Conservation (phyloP, 1,140 invertebrate species). For the Archivesica marissinica region DNA sequence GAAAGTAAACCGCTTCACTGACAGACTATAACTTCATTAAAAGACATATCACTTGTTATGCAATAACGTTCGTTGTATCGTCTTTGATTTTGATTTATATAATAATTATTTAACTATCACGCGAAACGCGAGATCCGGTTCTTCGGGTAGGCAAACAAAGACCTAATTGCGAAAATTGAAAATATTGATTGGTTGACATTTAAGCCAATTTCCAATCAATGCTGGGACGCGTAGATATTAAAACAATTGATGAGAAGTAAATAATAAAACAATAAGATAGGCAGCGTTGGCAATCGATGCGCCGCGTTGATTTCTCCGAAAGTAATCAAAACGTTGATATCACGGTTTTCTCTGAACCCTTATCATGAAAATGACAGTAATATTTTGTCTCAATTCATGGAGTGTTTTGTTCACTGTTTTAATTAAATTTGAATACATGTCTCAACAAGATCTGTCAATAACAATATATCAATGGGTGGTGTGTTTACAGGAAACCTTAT, state of each 20-base stretch:
- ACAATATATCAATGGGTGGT: background rate
- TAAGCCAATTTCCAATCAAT: background rate
- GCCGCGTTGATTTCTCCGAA: background rate
- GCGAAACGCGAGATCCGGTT: background rate
- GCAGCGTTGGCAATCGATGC: background rate
- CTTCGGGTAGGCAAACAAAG: background rate
- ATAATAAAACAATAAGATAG: slow-evolving; percentile 24
- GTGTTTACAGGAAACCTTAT: slow-evolving; percentile 6
- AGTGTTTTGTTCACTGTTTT: background rate
- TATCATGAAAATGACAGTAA: slow-evolving; percentile 12
- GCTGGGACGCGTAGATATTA: background rate
- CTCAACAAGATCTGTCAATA: background rate
- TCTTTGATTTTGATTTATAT: background rate
- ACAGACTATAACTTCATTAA: no score
- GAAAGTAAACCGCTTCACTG: no score
- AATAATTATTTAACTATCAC: background rate
- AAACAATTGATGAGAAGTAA: slow-evolving; percentile 33
- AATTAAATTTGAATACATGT: slow-evolving; percentile 28
- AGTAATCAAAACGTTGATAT: slow-evolving; percentile 22
- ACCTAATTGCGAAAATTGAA: background rate
- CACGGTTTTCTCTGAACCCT: slow-evolving; percentile 1
- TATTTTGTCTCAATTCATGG: background rate
- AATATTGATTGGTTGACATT: slow-evolving; percentile 5
- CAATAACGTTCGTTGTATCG: no score
- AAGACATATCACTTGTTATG: no score